phyloP scores from a whole-genome alignment of 1,140 invertebrate genomes.

The Metopolophium dirhodum region DNA sequence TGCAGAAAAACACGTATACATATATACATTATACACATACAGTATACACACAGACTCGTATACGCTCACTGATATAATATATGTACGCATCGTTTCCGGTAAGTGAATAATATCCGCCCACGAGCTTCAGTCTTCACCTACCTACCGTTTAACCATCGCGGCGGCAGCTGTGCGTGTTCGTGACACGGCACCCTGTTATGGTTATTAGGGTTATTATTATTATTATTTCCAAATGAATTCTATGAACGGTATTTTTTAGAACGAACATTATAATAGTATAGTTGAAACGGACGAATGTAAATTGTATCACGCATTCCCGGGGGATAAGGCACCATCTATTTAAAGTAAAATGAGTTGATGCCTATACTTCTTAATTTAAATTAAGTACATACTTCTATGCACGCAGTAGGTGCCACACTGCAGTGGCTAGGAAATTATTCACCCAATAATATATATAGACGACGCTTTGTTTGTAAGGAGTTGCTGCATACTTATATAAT shows the following conservation, averaged over 20 bases:
- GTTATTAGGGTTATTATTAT: slow-evolving; percentile 48
- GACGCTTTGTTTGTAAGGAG: neutral
- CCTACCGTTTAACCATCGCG: slow-evolving; percentile 31
- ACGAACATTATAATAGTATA: neutral
- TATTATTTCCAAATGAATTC: neutral
- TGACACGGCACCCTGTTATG: slow-evolving; percentile 51
- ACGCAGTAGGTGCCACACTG: neutral
- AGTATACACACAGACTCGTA: too few relatives aligned
- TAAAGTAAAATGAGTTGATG: neutral
- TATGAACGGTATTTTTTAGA: neutral
- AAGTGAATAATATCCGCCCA: slow-evolving; percentile 57
- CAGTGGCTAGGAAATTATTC: neutral
- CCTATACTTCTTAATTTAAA: too few relatives aligned
- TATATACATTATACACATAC: too few relatives aligned
- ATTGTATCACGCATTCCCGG: neutral
- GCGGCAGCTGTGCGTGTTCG: slow-evolving; percentile 48
- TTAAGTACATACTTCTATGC: neutral
- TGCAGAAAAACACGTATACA: neutral
- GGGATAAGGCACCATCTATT: neutral
- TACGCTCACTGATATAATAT: slow-evolving; percentile 21
- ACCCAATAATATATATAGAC: neutral
- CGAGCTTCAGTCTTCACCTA: slow-evolving; percentile 43
- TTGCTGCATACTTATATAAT: too few relatives aligned
- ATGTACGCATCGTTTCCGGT: slow-evolving; percentile 55
- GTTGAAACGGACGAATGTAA: neutral